Conservation (phyloP, 2,888 invertebrate genomes). For the Napeogenes inachia region DNA sequence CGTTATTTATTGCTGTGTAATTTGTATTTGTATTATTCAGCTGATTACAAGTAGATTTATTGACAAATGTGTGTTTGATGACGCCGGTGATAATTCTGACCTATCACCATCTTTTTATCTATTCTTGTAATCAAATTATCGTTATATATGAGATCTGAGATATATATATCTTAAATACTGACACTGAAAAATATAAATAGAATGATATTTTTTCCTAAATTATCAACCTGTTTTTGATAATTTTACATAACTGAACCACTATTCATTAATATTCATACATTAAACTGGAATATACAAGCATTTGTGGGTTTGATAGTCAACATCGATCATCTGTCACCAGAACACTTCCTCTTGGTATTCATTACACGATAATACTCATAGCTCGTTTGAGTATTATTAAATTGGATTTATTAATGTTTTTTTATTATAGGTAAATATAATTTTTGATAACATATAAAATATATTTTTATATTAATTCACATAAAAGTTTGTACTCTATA, state of each 20-base stretch:
- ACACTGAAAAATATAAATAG: no score
- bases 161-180: no score
- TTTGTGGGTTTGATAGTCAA: conserved; percentile 34
- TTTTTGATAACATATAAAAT: background rate
- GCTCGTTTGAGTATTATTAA: conserved; percentile 26
- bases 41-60: conserved; percentile 48
- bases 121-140: conserved; percentile 6
- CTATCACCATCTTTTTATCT: conserved; percentile 10
- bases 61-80: conserved; percentile 43
- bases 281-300: conserved; percentile 22
- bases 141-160: background rate
- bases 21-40: conserved; percentile 58
- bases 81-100: conserved; percentile 21
- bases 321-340: conserved; percentile 51
- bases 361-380: conserved; percentile 30
- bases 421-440: background rate
- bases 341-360: conserved; percentile 44
- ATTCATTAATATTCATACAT: background rate
- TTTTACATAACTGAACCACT: background rate
- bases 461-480: no score
- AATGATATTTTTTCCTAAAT: background rate
- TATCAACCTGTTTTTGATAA: background rate
- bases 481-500: no score
- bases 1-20: conserved; percentile 65
- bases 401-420: conserved; percentile 14